Evolutionary conservation across 2,888 invertebrate genomes (phyloP).

Genomic region (Drosophila ustulata): DNA sequence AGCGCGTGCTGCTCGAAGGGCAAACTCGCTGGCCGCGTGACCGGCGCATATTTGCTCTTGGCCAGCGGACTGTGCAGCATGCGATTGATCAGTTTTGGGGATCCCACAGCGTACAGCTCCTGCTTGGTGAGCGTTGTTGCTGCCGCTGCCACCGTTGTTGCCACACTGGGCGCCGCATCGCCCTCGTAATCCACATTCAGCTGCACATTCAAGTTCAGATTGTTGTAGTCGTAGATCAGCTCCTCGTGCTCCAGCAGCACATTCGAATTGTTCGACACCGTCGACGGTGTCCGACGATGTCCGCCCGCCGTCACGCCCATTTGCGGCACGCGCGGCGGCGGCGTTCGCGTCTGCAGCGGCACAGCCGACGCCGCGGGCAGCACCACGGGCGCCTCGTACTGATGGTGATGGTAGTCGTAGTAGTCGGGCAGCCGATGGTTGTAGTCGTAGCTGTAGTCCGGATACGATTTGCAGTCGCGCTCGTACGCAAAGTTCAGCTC

Average conservation of each 20-base stretch:
- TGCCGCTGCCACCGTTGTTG: not conserved
- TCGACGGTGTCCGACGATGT: conserved; percentile 92
- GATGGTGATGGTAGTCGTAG: conserved; percentile 76
- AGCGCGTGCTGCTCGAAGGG: conserved; percentile 85
- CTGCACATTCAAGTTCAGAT: conserved; percentile 69
- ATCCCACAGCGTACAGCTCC: conserved; percentile 75
- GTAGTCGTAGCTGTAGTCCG: conserved; percentile 84
- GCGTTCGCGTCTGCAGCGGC: conserved; percentile 75
- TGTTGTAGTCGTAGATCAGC: conserved; percentile 81
- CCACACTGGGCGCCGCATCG: not conserved
- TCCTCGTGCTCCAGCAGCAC: conserved; percentile 84
- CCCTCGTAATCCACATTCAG: conserved; percentile 55
- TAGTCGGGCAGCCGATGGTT: conserved; percentile 83
- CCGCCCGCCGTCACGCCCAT: conserved; percentile 84
- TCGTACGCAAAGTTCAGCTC: conserved; percentile 83
- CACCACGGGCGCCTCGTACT: conserved; percentile 69
- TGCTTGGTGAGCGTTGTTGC: conserved; percentile 74
- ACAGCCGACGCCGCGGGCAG: conserved; percentile 43
- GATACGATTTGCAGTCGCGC: conserved; percentile 85
- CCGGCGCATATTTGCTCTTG: conserved; percentile 65
- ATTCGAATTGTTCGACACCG: conserved; percentile 87
- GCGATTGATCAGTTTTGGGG: conserved; percentile 79
- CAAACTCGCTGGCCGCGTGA: conserved; percentile 83
- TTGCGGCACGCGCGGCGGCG: conserved; percentile 84
- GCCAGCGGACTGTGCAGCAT: conserved; percentile 76